Evolutionary conservation across 2,797 vertebrate genomes (phyloP), one percentile per base, ranked within the genome.

Genomic region (Myripristis murdjan): DNA sequence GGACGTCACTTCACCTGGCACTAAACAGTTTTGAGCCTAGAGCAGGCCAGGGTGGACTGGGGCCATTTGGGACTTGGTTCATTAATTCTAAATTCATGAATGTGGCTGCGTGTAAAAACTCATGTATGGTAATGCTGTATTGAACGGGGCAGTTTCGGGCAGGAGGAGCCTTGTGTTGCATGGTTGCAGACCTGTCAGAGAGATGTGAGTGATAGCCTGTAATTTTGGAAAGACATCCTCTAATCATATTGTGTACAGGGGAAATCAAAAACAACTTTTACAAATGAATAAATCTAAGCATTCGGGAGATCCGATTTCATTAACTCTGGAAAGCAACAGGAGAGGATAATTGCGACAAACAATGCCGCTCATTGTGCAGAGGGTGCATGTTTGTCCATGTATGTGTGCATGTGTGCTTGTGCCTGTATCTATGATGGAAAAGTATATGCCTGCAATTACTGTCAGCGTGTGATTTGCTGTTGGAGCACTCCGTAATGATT

Each of bases 361-460:
- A 94, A 90, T 84, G 77, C 66, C 49, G 54, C 49, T 77, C 81
- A 89, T 90, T 92, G 89, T 93, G 60, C 55, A 26, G 43, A 53
- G 48, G 43, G 60, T 49, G 64, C 47, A 64, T 66, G 52, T 82
- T 15, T 65, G 31, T 77, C n/a, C 44, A 51, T 39, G 66, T 58
- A 65, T 43, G 55, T 51, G 44, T 28, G n/a, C n/a, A 54, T 22
- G 28, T 68, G 72, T 35, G 63, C 35, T 55, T 68, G 62, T 70
- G 80, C 69, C 77, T 57, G 74, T 71, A 52, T 47, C 56, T 60
- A 43, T 39, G 56, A 87, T 73, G 71, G 73, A 77, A 77, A 77
- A 43, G 41, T 47, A 43, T 76, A 52, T 55, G 62, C 46, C 73
- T 78, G 59, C 76, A 92, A 92, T 92, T 91, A 92, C 85, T 85